phyloP scores from a whole-genome alignment of 2,113 vertebrate genomes.

The Indicator indicator region DNA sequence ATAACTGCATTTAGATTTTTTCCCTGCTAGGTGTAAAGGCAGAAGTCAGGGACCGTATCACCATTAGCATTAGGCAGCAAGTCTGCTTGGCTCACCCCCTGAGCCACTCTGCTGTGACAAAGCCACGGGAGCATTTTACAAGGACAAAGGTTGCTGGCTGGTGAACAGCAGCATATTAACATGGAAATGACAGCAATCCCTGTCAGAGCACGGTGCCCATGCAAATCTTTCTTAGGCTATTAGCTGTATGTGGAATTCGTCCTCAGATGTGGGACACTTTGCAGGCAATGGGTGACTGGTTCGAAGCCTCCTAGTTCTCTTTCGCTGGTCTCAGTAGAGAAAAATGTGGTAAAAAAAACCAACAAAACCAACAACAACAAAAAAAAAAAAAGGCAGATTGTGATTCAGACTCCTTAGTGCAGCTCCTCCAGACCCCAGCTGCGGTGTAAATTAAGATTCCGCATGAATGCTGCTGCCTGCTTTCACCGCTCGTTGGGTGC shows the following conservation, averaged over 20 bases:
- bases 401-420: not conserved
- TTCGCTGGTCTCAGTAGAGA: fast-evolving
- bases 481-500: conserved; percentile 58
- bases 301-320: not conserved
- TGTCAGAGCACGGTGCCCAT: not conserved
- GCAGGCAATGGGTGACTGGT: not conserved
- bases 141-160: conserved; percentile 34
- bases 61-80: not conserved
- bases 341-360: not conserved
- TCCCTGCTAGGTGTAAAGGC: not conserved
- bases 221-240: not conserved
- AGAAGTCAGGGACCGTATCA: not conserved
- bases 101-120: not conserved
- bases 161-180: not conserved
- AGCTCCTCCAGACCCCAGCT: conserved; percentile 44
- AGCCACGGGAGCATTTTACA: conserved; percentile 10
- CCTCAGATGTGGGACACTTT: not conserved
- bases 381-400: not conserved
- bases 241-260: not conserved
- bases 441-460: conserved; percentile 64
- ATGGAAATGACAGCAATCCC: conserved; percentile 22
- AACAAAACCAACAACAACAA: not conserved
- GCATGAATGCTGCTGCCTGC: conserved; percentile 48
- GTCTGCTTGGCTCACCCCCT: not conserved
- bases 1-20: not conserved